phyloP scores from a whole-genome alignment of 2,113 vertebrate genomes.

The Gobius niger region DNA sequence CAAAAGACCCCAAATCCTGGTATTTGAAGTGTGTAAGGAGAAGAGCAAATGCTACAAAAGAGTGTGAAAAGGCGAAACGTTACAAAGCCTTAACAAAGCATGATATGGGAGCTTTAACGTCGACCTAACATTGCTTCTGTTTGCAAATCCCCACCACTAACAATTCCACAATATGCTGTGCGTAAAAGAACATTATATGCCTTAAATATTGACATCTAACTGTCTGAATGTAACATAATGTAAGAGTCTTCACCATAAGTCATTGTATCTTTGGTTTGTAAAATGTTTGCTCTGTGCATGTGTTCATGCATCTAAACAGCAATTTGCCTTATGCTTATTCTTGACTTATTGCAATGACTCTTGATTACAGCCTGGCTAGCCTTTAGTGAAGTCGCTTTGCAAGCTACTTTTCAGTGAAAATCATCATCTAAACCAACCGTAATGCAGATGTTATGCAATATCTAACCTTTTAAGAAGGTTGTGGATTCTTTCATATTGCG shows the following conservation, averaged over 20 bases:
- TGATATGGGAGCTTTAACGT: not conserved
- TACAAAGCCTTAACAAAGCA: not conserved
- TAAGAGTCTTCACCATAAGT: not conserved
- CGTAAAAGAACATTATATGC: slow-evolving; percentile 26
- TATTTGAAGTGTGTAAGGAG: too few relatives aligned
- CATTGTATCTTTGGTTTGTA: not conserved
- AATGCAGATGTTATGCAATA: too few relatives aligned
- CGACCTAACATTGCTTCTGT: not conserved
- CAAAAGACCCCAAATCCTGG: too few relatives aligned
- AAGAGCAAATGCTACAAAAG: too few relatives aligned
- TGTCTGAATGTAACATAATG: not conserved
- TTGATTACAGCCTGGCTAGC: not conserved
- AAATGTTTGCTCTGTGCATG: slow-evolving; percentile 12
- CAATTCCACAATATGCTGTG: not conserved
- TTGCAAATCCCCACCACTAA: slow-evolving; percentile 6
- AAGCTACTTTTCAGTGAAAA: not conserved
- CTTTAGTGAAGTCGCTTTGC: not conserved
- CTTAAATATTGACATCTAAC: slow-evolving; percentile 36
- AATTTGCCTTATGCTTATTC: not conserved
- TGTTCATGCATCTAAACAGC: not conserved
- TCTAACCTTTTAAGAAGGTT: too few relatives aligned
- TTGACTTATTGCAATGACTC: not conserved
- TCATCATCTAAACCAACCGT: not conserved
- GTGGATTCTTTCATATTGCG: too few relatives aligned
- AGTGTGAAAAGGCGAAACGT: too few relatives aligned